Base-by-base conservation (phyloP, 2,113 vertebrate genomes). In the Nycticebus coucang region DNA sequence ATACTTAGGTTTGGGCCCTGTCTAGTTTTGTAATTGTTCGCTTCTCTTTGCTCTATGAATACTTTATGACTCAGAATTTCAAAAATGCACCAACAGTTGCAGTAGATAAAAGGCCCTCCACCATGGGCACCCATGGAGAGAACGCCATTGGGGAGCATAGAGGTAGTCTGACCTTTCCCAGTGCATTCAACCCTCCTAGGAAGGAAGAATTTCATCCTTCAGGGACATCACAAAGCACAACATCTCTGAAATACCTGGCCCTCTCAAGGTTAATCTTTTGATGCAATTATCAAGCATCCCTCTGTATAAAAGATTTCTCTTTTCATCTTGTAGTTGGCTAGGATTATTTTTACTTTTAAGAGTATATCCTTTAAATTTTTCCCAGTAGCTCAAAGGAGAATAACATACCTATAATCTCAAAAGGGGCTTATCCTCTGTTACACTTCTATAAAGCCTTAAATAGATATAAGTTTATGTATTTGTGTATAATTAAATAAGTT, bases 41-140 rank as follows among this genome's bases (percentile, higher is more conserved):
- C 33, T 95, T 97, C 79, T 75, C 84, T 86, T 96, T 85, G 41
- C 55, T 78, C 64, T 80, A 96, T 98, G 86, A 98, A 97, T 98
- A 96, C 95, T 97, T 98, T 96, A 97, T 97, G 96, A 96, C 53
- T 93, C 64, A 80, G 89, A 90, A 96, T 96, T 97, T 98, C 41
- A 97, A 95, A 97, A 96, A 95, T 55, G 62, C 74, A 92, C 87
- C 89, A 96, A 92, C 60, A 94, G 83, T 91, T 92, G 26, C 84
- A 93, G 53, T 57, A 89, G 82, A 97, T 97, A 93, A 97, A 97
- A 97, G 91, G 90, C 55, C 45, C 24, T 94, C 85, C 22, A n/a
- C 94, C 87, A 93, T 18, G 55, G 94, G 79, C 71, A 66, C 87
- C 87, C 77, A 15, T 85, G 57, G 69, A 91, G 93, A 97, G 72